Base-by-base conservation (phyloP, 2,797 vertebrate genomes). In the Schizopygopsis malacanthus region DNA sequence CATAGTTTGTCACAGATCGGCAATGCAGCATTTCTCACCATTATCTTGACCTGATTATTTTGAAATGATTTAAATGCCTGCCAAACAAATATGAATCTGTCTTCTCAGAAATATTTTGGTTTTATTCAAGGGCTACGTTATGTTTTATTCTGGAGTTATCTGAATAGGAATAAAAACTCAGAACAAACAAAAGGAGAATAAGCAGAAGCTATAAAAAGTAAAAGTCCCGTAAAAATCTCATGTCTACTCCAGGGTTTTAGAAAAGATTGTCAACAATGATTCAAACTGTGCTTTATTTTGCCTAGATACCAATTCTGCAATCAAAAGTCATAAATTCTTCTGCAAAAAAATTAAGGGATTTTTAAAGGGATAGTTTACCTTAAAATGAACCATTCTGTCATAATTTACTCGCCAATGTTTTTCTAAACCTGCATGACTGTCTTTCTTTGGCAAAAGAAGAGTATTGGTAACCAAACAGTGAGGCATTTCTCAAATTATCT, bases 21-120 rank as follows among this genome's bases (percentile, higher is more conserved):
- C 72, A 71, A 65, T 63, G 75, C 45, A 88, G 47, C 79, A 75
- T 71, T 89, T 89, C 70, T 81, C 82, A 83, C 65, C 76, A 77
- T 86, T 69, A 59, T 81, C 63, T 63, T 71, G 69, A 80, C 50
- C 59, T 39, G 47, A 33, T 45, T 50, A 41, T 67, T 77, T 83
- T 56, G 47, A 76, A n/a, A 52, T 20, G 9, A n/a, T 82, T 70
- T 78, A 76, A 81, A 77, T 10, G 25, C 69, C 76, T 56, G 75
- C 37, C 33, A 28, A 54, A 69, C 37, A 16, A 83, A 67, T 72
- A 71, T 59, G 41, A 82, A 59, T 37, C 6, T 43, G 47, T 78
- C 22, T 52, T 61, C 70, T 67, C n/a, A 25, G 41, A 39, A 37
- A 65, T 20, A 33, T 22, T 79, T 41, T 80, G 43, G 61, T 33